These are phyloP conservation scores for Endomychus coccineus DNA, from an alignment of 2,888 invertebrate genomes.

Conservation along the genomic window DNA sequence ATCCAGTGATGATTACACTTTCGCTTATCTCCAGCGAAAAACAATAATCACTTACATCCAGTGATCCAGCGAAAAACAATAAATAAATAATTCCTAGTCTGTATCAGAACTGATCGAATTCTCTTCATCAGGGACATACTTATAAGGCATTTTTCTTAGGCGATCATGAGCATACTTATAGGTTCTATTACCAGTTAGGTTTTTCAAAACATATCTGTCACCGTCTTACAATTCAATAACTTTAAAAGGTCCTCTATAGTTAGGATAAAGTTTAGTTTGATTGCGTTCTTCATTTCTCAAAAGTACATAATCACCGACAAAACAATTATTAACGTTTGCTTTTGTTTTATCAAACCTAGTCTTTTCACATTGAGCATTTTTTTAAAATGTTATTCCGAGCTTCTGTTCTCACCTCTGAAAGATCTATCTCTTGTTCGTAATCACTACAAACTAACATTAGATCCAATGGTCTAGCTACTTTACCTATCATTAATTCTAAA, in stretches of 20 bases:
- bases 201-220: constrained; percentile 1
- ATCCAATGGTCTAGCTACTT: constrained; percentile 18
- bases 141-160: not conserved
- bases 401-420: constrained; percentile 8
- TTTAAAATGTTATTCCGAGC: not conserved
- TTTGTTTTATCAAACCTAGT: constrained; percentile 1
- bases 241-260: not conserved
- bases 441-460: constrained; percentile 10
- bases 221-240: not conserved
- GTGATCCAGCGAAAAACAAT: too few species aligned
- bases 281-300: constrained; percentile 1
- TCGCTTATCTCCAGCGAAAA: too few species aligned
- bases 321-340: not conserved
- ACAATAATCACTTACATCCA: too few species aligned
- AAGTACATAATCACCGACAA: not conserved
- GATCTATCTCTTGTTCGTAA: constrained; percentile 9
- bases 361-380: not conserved
- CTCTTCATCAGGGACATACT: not conserved
- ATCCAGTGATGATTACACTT: too few species aligned
- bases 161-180: constrained; percentile 2
- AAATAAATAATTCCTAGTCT: too few species aligned
- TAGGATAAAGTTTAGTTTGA: constrained; percentile 1
- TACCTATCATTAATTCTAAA: constrained; percentile 27
- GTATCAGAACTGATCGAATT: too few species aligned
- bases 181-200: not conserved